Evolutionary conservation across 2,797 vertebrate species (phyloP), one percentile per base, ranked within the genome.

Genomic region (Kryptopterus vitreolus): DNA sequence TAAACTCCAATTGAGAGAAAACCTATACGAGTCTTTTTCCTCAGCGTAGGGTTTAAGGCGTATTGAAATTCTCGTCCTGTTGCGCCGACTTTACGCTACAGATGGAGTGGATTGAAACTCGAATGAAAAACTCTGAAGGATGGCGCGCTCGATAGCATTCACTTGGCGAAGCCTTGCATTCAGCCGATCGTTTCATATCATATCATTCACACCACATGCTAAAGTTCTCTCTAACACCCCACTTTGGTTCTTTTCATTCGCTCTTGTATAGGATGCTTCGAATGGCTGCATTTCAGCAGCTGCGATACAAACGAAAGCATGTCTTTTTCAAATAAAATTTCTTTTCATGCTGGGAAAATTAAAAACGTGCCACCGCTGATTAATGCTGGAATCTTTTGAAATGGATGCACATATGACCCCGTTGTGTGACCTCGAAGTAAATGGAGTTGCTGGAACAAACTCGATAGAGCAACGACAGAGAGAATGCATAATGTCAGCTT

Each of bases 351-450:
- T 78, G 59, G 78, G 76, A 76, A 82, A 82, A 84, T 82, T 43
- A 43, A 43, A 85, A 78, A 79, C 82, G 80, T 80, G 78, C 85
- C 81, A 79, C 58, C 48, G 24, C 53, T 70, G 77, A 86, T 84
- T 81, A 81, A 80, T 82, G 78, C 78, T 70, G 77, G 82, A 84
- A 84, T 84, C 73, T 84, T 84, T 80, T 59, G 76, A 77, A 84
- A 80, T 43, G 26, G 53, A 69, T 75, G 76, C 73, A 59, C 82
- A 75, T 81, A 26, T 79, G 38, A 76, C 80, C 74, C 57, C 50
- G 22, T 57, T 78, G 79, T 70, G 74, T 86, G 78, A 86, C 78
- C 80, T 84, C 77, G 80, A 66, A 75, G 79, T 59, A 22, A 86
- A 86, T 80, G 68, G 8, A 58, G 76, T 84, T 74, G 43, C 48